Conservation (phyloP, 2,888 invertebrate species). For the Dasypolia templi region DNA sequence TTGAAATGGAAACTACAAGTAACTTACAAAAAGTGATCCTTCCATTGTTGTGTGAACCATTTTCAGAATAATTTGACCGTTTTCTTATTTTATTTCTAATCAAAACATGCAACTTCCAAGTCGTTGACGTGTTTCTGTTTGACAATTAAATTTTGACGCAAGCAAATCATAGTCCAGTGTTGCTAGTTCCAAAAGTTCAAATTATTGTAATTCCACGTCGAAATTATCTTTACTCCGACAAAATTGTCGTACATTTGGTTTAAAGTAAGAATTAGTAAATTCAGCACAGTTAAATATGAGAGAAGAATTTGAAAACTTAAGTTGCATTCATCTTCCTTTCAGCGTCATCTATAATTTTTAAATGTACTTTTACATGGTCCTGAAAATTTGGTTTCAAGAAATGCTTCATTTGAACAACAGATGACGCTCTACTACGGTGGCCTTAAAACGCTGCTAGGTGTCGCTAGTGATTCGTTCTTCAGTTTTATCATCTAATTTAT, state of each 20-base stretch:
- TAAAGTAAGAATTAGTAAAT: too few relatives aligned
- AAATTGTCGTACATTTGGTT: not conserved
- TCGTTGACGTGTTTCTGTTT: constrained; percentile 68
- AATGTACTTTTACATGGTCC: not conserved
- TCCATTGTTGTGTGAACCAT: constrained; percentile 87
- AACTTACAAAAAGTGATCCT: constrained; percentile 85
- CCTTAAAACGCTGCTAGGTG: not conserved
- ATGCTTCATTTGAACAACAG: not conserved
- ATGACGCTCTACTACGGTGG: not conserved
- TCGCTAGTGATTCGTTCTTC: constrained; percentile 7
- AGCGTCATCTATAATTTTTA: constrained; percentile 4
- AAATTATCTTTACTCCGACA: not conserved
- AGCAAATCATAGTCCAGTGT: not conserved
- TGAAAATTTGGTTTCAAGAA: not conserved
- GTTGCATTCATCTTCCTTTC: accelerated
- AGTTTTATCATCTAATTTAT: not conserved
- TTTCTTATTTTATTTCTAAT: constrained; percentile 8
- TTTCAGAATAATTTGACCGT: constrained; percentile 54
- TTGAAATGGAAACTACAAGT: not conserved
- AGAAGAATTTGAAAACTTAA: too few relatives aligned
- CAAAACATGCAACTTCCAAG: constrained; percentile 48
- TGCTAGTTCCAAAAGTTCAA: not conserved
- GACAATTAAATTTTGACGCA: constrained; percentile 50
- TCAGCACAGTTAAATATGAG: too few relatives aligned
- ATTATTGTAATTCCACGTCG: not conserved